These are phyloP conservation scores for Sarotherodon lohbergeri DNA, from an alignment of 2,113 vertebrate species.

Conservation along the genomic window DNA sequence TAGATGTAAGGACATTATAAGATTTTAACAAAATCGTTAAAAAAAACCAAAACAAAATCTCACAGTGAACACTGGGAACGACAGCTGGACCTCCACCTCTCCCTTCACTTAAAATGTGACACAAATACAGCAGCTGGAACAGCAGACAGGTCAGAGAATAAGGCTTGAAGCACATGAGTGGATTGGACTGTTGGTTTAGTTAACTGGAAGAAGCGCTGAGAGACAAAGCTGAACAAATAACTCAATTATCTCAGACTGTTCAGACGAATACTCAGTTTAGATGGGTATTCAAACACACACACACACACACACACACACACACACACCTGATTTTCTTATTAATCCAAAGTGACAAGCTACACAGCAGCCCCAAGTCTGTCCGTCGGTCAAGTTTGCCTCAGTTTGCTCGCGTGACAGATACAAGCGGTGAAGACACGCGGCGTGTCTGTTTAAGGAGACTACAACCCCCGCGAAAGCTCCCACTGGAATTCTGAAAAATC, in stretches of 20 bases:
- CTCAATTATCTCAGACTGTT: not conserved
- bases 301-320: not conserved
- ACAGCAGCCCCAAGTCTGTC: not conserved
- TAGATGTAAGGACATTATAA: conserved; percentile 57
- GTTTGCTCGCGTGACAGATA: conserved; percentile 19
- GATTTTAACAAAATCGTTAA: conserved; percentile 47
- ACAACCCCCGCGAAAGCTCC: not conserved
- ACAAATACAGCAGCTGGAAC: conserved; percentile 58
- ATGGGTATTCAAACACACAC: not conserved
- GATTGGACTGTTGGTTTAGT: not conserved
- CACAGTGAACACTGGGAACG: conserved; percentile 69
- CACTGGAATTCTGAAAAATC: conserved; percentile 48
- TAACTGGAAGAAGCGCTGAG: not conserved
- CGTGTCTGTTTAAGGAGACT: not conserved
- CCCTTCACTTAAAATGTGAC: conserved; percentile 6
- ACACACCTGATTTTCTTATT: not conserved
- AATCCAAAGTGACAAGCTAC: not conserved
- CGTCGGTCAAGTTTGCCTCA: not conserved
- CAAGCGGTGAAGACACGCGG: not conserved
- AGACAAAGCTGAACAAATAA: not conserved
- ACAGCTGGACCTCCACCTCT: conserved; percentile 14
- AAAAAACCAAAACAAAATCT: conserved; percentile 42
- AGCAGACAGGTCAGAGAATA: conserved; percentile 3
- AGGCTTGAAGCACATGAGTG: not conserved
- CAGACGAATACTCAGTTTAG: not conserved